These are phyloP conservation scores for Drosophila recens DNA, from an alignment of 2,888 invertebrate genomes.

Conservation along the genomic window DNA sequence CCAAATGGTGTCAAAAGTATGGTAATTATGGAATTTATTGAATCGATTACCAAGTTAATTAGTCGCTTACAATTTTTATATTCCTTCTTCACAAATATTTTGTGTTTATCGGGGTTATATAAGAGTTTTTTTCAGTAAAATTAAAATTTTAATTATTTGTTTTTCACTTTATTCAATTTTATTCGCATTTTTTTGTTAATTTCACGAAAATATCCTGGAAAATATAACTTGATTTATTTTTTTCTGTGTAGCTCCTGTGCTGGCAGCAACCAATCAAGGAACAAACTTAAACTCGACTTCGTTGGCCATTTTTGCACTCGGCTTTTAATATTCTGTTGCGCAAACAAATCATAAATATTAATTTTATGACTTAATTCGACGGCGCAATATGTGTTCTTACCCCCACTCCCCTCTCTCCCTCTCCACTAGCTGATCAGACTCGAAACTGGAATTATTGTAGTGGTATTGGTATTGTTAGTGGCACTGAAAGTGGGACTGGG, in stretches of 20 bases:
- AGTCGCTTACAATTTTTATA: no score
- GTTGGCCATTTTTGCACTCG: neutral
- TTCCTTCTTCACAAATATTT: no score
- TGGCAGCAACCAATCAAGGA: constrained; percentile 25
- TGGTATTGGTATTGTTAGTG: constrained; percentile 24
- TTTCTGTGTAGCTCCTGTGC: constrained; percentile 1
- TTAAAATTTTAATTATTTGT: no score
- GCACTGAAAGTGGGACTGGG: constrained; percentile 43
- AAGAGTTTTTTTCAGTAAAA: no score
- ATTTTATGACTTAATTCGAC: constrained; percentile 81
- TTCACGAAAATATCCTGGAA: no score
- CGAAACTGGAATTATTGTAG: constrained; percentile 10
- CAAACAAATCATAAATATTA: constrained; percentile 80
- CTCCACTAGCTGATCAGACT: neutral
- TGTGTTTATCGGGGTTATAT: no score
- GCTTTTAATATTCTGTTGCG: constrained; percentile 36
- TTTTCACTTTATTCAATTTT: no score
- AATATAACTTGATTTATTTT: no score
- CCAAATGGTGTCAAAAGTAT: no score
- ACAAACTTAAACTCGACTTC: neutral
- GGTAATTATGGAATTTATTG: no score
- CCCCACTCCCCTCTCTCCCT: neutral
- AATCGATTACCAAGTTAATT: no score
- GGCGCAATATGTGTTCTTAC: constrained; percentile 39
- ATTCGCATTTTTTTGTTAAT: no score